Conservation (phyloP, 1,140 invertebrate species). For the Chironomus striatipennis region DNA sequence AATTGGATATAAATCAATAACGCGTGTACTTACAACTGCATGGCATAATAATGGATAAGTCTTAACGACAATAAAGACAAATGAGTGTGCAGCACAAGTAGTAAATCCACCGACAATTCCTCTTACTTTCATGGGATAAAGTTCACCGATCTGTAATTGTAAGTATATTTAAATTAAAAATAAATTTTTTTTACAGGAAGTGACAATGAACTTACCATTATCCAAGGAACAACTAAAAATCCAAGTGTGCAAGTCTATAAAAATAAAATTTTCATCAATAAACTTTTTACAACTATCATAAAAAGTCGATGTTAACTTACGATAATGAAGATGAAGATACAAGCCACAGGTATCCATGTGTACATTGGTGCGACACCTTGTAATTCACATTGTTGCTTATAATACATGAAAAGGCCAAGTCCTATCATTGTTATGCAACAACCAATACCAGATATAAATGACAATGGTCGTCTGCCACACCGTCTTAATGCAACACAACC, state of each 20-base stretch:
- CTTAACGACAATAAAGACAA: slow-evolving; percentile 59
- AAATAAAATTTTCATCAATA: neutral
- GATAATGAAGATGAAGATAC: slow-evolving; percentile 53
- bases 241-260: slow-evolving; percentile 51
- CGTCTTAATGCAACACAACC: slow-evolving; percentile 52
- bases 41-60: slow-evolving; percentile 51
- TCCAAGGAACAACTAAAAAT: slow-evolving; percentile 60
- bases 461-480: slow-evolving; percentile 55
- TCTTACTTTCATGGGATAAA: slow-evolving; percentile 43
- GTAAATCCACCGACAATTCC: slow-evolving; percentile 58
- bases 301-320: neutral
- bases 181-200: slow-evolving; percentile 33
- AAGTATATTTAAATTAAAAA: slow-evolving; percentile 28
- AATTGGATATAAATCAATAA: too few species aligned
- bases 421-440: slow-evolving; percentile 55
- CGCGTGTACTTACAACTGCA: slow-evolving; percentile 31
- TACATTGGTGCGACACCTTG: slow-evolving; percentile 36
- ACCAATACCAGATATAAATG: slow-evolving; percentile 56
- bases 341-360: slow-evolving; percentile 54
- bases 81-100: slow-evolving; percentile 53
- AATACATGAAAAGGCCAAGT: slow-evolving; percentile 51
- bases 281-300: neutral
- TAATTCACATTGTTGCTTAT: slow-evolving; percentile 41
- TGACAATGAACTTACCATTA: slow-evolving; percentile 66
- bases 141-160: slow-evolving; percentile 23